phyloP scores from a whole-genome alignment of 1,140 invertebrate genomes.

The Heliconius melpomene region DNA sequence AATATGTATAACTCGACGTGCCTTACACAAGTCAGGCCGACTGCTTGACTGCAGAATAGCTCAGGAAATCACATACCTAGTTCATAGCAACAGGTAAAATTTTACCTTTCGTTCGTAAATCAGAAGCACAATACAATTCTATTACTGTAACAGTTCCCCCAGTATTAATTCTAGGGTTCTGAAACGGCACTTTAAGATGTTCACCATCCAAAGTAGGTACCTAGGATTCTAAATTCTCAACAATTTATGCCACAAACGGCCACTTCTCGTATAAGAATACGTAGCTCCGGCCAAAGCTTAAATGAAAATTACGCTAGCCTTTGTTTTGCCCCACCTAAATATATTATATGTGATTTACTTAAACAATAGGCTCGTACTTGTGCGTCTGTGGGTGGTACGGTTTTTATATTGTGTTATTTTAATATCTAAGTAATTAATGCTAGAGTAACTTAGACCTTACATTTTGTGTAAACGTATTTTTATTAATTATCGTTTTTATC shows the following conservation, averaged over 20 bases:
- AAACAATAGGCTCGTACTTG: constrained; percentile 26
- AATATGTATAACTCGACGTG: constrained; percentile 10
- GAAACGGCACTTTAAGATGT: constrained; percentile 36
- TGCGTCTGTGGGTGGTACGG: neutral
- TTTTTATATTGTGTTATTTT: neutral
- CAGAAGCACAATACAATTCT: constrained; percentile 50
- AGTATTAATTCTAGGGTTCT: constrained; percentile 48
- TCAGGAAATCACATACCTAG: constrained; percentile 6
- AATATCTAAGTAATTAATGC: too few relatives aligned
- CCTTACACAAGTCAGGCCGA: neutral
- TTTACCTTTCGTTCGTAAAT: constrained; percentile 36
- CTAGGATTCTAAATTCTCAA: constrained; percentile 39
- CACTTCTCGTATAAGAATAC: constrained; percentile 43
- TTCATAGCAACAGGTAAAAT: constrained; percentile 17
- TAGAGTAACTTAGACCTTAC: too few relatives aligned
- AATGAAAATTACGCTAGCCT: constrained; percentile 54
- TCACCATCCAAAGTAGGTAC: constrained; percentile 30
- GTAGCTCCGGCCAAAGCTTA: constrained; percentile 40
- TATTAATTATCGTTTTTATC: too few relatives aligned
- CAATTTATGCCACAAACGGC: constrained; percentile 57
- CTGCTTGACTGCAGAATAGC: neutral
- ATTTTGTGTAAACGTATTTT: too few relatives aligned
- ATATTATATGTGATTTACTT: neutral
- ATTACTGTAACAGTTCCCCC: constrained; percentile 45
- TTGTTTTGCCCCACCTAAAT: constrained; percentile 44